Evolutionary conservation across 2,888 invertebrate genomes (phyloP).

Genomic region (Microdon myrmicae): DNA sequence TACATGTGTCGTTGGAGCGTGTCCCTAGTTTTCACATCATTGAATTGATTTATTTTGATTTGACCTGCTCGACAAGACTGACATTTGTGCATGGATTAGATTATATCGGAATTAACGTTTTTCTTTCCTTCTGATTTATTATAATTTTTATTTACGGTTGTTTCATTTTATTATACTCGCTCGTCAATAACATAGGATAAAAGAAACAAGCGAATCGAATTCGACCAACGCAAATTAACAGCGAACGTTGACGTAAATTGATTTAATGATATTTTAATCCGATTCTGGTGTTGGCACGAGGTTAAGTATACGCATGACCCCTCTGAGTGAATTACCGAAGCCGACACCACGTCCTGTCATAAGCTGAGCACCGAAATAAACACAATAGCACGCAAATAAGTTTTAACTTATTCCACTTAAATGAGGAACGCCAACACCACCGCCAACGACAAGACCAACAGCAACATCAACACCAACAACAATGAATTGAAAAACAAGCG

Average conservation of each 20-base stretch:
- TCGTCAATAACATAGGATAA: too few species aligned
- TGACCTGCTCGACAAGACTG: background rate
- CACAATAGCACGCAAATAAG: slow-evolving; percentile 18
- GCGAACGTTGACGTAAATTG: slow-evolving; percentile 45
- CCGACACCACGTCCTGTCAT: slow-evolving; percentile 7
- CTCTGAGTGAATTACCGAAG: slow-evolving; percentile 10
- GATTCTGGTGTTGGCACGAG: slow-evolving; percentile 41
- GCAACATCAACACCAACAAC: background rate
- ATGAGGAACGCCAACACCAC: slow-evolving; percentile 4
- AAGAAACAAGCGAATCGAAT: too few species aligned
- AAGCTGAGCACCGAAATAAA: slow-evolving; percentile 20
- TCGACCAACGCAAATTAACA: too few species aligned
- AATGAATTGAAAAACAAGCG: slow-evolving; percentile 19
- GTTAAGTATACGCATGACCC: slow-evolving; percentile 45
- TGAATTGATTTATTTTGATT: slow-evolving; percentile 50
- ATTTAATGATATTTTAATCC: slow-evolving; percentile 49
- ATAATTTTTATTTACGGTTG: too few species aligned
- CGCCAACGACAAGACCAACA: background rate
- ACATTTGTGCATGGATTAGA: slow-evolving; percentile 3
- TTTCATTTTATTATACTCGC: too few species aligned
- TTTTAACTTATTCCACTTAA: slow-evolving; percentile 16
- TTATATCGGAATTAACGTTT: slow-evolving; percentile 11
- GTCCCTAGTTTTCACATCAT: slow-evolving; percentile 47
- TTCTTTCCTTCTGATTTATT: too few species aligned
- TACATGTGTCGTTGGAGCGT: slow-evolving; percentile 52